These are phyloP conservation scores for Aphelenchoides bicaudatus DNA, from an alignment of 2,888 invertebrate species.

Conservation along the genomic window DNA sequence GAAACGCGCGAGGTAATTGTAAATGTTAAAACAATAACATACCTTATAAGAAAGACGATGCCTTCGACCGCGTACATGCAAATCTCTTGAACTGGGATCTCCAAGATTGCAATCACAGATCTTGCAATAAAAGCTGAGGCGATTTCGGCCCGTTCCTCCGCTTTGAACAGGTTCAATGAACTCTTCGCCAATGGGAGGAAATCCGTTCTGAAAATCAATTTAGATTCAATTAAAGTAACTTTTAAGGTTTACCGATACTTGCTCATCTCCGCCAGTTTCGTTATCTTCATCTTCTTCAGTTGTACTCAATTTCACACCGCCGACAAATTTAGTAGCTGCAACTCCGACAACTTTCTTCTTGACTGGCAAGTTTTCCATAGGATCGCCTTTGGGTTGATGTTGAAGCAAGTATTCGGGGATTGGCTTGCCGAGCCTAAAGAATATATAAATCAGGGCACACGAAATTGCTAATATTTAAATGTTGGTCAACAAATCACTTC, in stretches of 20 bases:
- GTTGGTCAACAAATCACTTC: too few relatives aligned
- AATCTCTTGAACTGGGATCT: slow-evolving; percentile 98
- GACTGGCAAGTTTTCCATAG: not conserved
- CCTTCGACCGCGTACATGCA: slow-evolving; percentile 91
- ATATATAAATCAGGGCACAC: too few relatives aligned
- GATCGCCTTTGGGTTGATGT: slow-evolving; percentile 70
- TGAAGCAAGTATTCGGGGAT: slow-evolving; percentile 69
- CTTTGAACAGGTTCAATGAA: slow-evolving; percentile 67
- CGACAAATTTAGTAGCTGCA: slow-evolving; percentile 69
- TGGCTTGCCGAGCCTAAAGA: slow-evolving; percentile 92
- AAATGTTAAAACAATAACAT: not conserved
- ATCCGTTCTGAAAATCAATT: slow-evolving; percentile 71
- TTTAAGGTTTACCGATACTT: too few relatives aligned
- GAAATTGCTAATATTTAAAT: too few relatives aligned
- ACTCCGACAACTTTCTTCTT: slow-evolving; percentile 30
- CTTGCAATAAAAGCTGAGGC: slow-evolving; percentile 43
- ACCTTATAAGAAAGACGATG: slow-evolving; percentile 91
- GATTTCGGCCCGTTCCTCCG: slow-evolving; percentile 46
- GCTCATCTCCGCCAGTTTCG: too few relatives aligned
- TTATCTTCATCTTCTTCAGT: slow-evolving; percentile 30
- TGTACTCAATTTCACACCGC: slow-evolving; percentile 55
- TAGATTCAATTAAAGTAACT: not conserved
- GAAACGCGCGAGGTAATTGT: slow-evolving; percentile 2
- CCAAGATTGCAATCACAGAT: slow-evolving; percentile 91
- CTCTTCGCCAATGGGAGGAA: slow-evolving; percentile 71